Evolutionary conservation across 1,140 invertebrate species (phyloP).

Genomic region (Panulirus ornatus): DNA sequence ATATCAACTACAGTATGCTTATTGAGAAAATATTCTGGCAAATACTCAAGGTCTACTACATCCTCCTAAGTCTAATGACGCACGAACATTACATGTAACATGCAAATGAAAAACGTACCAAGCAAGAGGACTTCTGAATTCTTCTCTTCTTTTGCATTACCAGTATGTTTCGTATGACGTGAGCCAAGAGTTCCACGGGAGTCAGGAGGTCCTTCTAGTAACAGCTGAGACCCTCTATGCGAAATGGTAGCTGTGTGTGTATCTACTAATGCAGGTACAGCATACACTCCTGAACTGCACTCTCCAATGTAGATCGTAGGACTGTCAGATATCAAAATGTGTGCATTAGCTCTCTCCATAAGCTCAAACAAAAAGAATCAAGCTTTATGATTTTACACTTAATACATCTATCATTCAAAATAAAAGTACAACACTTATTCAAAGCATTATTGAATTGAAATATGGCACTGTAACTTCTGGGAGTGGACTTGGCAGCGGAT

Average conservation of each 20-base stretch:
- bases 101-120: conserved; percentile 21
- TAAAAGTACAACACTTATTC: too few species aligned
- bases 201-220: conserved; percentile 70
- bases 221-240: conserved; percentile 53
- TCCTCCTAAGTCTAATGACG: neutral
- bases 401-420: too few species aligned
- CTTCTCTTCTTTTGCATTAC: conserved; percentile 49
- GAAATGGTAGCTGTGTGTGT: conserved; percentile 82
- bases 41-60: neutral
- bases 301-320: conserved; percentile 96
- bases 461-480: neutral
- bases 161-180: conserved; percentile 1
- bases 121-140: conserved; percentile 45
- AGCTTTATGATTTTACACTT: too few species aligned
- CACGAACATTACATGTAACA: neutral
- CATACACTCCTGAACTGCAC: conserved; percentile 92
- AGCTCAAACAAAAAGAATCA: too few species aligned
- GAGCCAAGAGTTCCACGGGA: conserved; percentile 24
- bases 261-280: conserved; percentile 93
- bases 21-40: neutral
- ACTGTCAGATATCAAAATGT: conserved; percentile 78
- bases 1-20: too few species aligned
- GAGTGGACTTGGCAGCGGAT: too few species aligned
- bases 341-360: too few species aligned
- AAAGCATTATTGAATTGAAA: too few species aligned